A percentile compares a stretch with the other conserved stretches of the same genome.
Evolutionary conservation across 1,140 invertebrate species (phyloP).

Genomic region (Eueides isabella): DNA sequence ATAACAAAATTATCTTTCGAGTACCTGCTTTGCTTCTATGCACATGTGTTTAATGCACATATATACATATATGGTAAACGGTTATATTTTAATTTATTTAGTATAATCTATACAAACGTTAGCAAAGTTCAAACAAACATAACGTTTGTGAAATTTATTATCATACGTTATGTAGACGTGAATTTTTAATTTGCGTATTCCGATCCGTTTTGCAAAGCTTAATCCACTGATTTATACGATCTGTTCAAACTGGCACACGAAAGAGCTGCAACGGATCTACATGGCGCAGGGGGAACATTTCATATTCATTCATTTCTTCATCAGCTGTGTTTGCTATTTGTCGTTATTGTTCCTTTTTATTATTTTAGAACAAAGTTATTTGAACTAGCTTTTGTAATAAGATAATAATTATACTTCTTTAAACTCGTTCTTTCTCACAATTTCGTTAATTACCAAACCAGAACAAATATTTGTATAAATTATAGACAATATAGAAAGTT

Average conservation of each 20-base stretch:
- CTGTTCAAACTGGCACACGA: background rate
- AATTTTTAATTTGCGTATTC: background rate
- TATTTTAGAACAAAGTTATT: background rate
- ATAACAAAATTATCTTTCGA: too few relatives aligned
- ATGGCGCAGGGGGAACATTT: background rate
- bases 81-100: too few relatives aligned
- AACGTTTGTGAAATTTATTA: background rate
- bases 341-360: background rate
- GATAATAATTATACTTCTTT: background rate
- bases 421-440: background rate
- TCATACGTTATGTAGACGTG: background rate
- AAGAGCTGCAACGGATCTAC: background rate
- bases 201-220: background rate
- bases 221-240: background rate
- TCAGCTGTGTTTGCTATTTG: background rate
- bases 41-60: too few relatives aligned
- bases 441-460: background rate
- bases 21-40: too few relatives aligned
- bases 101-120: too few relatives aligned
- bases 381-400: background rate
- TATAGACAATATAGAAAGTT: background rate
- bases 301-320: background rate
- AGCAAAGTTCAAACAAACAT: background rate
- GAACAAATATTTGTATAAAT: background rate
- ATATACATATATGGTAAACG: too few relatives aligned